Conservation (phyloP, 2,888 invertebrate genomes). For the Dolomedes plantarius region DNA sequence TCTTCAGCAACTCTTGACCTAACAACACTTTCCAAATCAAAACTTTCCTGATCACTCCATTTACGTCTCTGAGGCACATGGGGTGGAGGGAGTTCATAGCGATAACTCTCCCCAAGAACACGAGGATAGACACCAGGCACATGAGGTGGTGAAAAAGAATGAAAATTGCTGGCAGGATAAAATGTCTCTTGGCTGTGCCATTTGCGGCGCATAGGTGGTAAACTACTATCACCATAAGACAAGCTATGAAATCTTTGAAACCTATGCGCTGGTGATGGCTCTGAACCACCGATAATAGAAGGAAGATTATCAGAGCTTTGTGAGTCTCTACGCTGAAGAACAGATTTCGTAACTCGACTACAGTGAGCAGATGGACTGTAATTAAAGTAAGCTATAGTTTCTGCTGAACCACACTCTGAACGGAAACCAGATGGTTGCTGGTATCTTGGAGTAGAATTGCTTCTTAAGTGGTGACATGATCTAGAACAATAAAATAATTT, state of each 20-base stretch:
- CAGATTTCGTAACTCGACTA: background rate
- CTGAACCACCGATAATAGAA: constrained; percentile 68
- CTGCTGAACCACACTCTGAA: constrained; percentile 55
- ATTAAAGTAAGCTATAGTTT: constrained; percentile 40
- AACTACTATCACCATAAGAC: constrained; percentile 13
- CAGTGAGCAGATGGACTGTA: constrained; percentile 19
- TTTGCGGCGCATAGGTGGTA: constrained; percentile 65
- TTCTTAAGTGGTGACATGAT: constrained; percentile 46
- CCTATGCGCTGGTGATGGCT: constrained; percentile 41
- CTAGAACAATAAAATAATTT: constrained; percentile 4
- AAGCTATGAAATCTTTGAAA: constrained; percentile 12
- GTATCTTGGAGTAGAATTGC: constrained; percentile 61
- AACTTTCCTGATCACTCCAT: constrained; percentile 72
- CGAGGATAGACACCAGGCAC: constrained; percentile 57
- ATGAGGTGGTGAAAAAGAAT: constrained; percentile 39
- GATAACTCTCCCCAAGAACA: constrained; percentile 7
- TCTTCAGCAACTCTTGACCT: constrained; percentile 46
- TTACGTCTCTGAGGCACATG: constrained; percentile 50
- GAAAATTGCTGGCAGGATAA: constrained; percentile 21
- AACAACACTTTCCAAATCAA: constrained; percentile 65
- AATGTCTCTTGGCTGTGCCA: constrained; percentile 72
- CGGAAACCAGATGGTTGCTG: constrained; percentile 57
- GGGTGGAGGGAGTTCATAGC: constrained; percentile 11
- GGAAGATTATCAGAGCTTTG: constrained; percentile 68
- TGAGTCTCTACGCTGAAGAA: constrained; percentile 41